Percentiles rank a stretch among this genome's conserved stretches.
These are phyloP conservation scores for Sceliomorpha sp. DNA, from an alignment of 2,888 invertebrate species.

Conservation along the genomic window DNA sequence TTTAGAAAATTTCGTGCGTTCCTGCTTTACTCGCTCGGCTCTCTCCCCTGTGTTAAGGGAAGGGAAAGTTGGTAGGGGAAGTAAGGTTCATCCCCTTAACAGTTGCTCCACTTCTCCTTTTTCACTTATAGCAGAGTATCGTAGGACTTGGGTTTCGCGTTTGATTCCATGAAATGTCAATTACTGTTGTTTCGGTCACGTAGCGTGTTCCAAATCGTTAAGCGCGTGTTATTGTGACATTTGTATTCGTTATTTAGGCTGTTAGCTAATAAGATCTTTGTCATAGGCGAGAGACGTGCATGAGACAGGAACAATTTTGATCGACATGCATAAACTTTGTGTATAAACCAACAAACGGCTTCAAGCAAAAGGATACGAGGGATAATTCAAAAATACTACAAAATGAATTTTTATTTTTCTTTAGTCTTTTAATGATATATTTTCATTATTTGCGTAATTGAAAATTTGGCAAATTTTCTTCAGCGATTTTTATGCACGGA, in stretches of 20 bases:
- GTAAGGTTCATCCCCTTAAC: constrained; percentile 19
- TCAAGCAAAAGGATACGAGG: too few relatives aligned
- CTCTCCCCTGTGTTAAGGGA: constrained; percentile 10
- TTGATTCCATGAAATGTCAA: constrained; percentile 10
- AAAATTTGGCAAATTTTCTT: too few relatives aligned
- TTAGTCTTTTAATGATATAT: too few relatives aligned
- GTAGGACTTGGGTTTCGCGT: not conserved
- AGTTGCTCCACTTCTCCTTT: not conserved
- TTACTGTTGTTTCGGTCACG: constrained; percentile 6
- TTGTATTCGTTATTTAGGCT: constrained; percentile 26
- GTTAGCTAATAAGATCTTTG: constrained; percentile 45
- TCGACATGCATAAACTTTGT: not conserved
- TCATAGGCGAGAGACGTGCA: constrained; percentile 20
- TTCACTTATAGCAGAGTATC: not conserved
- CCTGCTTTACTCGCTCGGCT: constrained; percentile 7
- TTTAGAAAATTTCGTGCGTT: constrained; percentile 16
- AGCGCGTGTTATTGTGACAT: constrained; percentile 14
- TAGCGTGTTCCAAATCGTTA: constrained; percentile 21
- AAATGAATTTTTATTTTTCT: too few relatives aligned
- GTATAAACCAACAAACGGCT: too few relatives aligned
- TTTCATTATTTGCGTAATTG: too few relatives aligned
- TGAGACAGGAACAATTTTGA: not conserved
- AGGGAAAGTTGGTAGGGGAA: constrained; percentile 27
- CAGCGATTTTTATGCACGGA: too few relatives aligned
- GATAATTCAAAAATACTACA: too few relatives aligned